Percentiles rank a stretch among this genome's conserved stretches.
phyloP scores from a whole-genome alignment of 2,888 invertebrate species.

The Leptinotarsa tumamoca region DNA sequence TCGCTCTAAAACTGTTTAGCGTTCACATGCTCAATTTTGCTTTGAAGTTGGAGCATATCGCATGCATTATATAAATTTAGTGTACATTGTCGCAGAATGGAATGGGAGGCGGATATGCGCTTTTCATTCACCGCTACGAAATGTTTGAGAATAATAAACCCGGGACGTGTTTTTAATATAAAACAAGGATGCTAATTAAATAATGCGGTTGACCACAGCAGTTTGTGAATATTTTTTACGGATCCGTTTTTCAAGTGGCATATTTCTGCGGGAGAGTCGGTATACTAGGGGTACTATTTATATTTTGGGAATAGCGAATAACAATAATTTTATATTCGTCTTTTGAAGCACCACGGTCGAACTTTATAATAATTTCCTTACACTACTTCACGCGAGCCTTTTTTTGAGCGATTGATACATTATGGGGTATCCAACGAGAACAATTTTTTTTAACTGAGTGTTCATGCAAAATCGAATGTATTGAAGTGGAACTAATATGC shows the following conservation, averaged over 20 bases:
- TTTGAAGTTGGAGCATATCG: conserved; percentile 27
- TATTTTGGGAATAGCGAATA: no score
- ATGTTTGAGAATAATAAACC: conserved; percentile 53
- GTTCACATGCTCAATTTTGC: conserved; percentile 13
- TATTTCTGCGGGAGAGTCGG: background rate
- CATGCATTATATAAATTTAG: conserved; percentile 23
- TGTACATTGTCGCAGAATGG: conserved; percentile 35
- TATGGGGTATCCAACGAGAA: no score
- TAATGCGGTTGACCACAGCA: conserved; percentile 38
- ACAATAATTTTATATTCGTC: background rate
- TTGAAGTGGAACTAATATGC: no score
- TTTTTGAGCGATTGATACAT: no score
- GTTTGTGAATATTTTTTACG: conserved; percentile 10
- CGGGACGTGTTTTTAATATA: conserved; percentile 50
- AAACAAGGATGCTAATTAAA: conserved; percentile 49
- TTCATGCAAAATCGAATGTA: no score
- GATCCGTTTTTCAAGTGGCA: background rate
- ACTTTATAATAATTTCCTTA: no score
- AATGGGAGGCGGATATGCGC: conserved; percentile 32
- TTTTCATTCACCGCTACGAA: conserved; percentile 44
- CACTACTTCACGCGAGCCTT: no score
- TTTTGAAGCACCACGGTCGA: background rate
- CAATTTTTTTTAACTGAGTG: no score
- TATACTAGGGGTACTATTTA: background rate
- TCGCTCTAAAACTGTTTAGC: conserved; percentile 3